These are phyloP conservation scores for Merluccius polli DNA, from an alignment of 2,797 vertebrate genomes.

Conservation along the genomic window DNA sequence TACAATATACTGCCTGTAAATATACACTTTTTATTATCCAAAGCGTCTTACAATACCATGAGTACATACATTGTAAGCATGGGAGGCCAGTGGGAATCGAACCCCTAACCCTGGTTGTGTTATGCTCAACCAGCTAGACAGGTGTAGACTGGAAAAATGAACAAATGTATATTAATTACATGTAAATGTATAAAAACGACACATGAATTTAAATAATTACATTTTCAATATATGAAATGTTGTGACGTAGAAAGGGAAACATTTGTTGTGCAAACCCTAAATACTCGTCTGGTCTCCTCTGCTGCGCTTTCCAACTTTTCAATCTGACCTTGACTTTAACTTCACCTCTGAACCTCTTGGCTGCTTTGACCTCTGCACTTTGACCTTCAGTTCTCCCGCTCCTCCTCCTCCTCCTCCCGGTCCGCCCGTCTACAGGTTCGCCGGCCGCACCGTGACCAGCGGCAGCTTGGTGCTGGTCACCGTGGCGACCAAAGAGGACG, in stretches of 20 bases:
- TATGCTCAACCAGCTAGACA: no score
- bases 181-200: no score
- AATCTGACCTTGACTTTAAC: conserved; percentile 45
- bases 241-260: no score
- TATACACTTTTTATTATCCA: no score
- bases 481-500: conserved; percentile 73
- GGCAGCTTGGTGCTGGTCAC: conserved; percentile 90
- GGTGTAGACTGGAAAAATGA: no score
- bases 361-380: conserved; percentile 44
- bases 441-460: conserved; percentile 85
- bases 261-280: not conserved
- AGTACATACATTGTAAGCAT: no score
- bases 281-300: not conserved
- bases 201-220: no score
- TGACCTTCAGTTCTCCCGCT: conserved; percentile 69
- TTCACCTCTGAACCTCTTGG: conserved; percentile 29
- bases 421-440: conserved; percentile 78
- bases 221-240: no score
- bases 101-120: no score
- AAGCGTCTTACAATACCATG: no score
- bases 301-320: conserved; percentile 16
- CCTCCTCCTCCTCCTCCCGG: conserved; percentile 49
- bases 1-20: not conserved
- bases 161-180: no score
- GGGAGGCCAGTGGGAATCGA: no score